Evolutionary conservation across 1,140 invertebrate genomes (phyloP).

Genomic region (Pseudomyrmex dendroicus): DNA sequence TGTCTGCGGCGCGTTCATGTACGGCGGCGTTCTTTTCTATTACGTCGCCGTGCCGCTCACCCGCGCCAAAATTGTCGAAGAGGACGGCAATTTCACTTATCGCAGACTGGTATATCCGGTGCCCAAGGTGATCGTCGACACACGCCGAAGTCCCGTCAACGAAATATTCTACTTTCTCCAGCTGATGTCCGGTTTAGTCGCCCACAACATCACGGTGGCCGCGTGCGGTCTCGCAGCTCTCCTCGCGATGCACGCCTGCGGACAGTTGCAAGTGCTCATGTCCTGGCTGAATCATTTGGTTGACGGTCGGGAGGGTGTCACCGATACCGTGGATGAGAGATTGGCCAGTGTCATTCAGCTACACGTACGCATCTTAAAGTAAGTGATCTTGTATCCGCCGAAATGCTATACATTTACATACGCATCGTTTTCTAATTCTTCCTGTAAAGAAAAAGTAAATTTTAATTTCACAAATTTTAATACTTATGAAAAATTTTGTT

Average conservation of each 20-base stretch:
- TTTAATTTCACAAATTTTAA: no score
- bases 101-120: constrained; percentile 71
- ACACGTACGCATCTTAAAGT: constrained; percentile 72
- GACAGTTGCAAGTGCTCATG: constrained; percentile 75
- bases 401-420: background rate
- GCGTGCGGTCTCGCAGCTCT: constrained; percentile 69
- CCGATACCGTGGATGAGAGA: constrained; percentile 49
- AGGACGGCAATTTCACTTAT: constrained; percentile 50
- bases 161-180: constrained; percentile 70
- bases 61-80: constrained; percentile 36
- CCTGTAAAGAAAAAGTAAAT: background rate
- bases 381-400: background rate
- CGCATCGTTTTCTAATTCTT: background rate
- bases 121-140: constrained; percentile 61
- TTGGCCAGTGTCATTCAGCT: constrained; percentile 70
- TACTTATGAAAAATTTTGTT: no score
- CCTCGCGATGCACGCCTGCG: constrained; percentile 75
- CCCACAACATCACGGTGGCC: constrained; percentile 66
- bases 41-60: constrained; percentile 46
- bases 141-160: constrained; percentile 62
- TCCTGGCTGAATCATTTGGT: constrained; percentile 57
- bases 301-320: constrained; percentile 17
- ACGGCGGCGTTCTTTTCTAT: constrained; percentile 48
- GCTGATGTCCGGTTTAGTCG: constrained; percentile 61
- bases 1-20: constrained; percentile 59